These are phyloP conservation scores for Orthonychiurus folsomi DNA, from an alignment of 2,888 invertebrate species.

Conservation along the genomic window DNA sequence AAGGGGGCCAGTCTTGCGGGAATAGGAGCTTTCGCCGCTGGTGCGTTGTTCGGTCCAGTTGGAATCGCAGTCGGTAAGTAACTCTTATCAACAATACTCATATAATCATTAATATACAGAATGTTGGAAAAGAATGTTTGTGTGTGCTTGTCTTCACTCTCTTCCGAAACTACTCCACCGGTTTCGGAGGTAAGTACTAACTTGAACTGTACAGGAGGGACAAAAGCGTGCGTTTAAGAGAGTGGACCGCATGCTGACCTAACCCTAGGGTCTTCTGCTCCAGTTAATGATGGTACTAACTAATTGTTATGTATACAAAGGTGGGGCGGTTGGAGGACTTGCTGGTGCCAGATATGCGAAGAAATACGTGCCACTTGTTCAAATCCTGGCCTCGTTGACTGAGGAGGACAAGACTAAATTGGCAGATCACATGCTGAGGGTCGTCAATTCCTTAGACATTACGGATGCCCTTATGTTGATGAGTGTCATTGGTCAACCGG, in stretches of 20 bases:
- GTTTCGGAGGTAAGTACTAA: no score
- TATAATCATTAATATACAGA: not conserved
- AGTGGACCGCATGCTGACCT: no score
- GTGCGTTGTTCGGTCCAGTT: slow-evolving; percentile 29
- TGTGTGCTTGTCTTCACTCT: not conserved
- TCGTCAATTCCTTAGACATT: slow-evolving; percentile 26
- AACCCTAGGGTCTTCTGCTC: no score
- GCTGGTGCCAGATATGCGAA: slow-evolving; percentile 21
- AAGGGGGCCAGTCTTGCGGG: slow-evolving; percentile 32
- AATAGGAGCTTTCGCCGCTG: slow-evolving; percentile 24
- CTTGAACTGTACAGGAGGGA: no score
- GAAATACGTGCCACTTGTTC: slow-evolving; percentile 26
- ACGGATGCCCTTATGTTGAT: slow-evolving; percentile 29
- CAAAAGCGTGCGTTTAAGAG: no score
- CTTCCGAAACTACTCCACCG: not conserved
- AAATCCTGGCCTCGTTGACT: slow-evolving; percentile 24
- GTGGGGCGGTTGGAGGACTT: slow-evolving; percentile 27
- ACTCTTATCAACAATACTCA: not conserved
- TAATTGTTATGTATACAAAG: no score
- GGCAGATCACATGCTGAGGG: slow-evolving; percentile 22
- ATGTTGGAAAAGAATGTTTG: not conserved
- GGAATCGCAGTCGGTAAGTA: slow-evolving; percentile 31
- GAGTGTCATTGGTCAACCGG: slow-evolving; percentile 22
- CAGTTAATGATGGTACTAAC: no score
- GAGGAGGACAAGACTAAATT: slow-evolving; percentile 24